These are phyloP conservation scores for Stictonetta naevosa DNA, from an alignment of 2,113 vertebrate species.

Conservation along the genomic window DNA sequence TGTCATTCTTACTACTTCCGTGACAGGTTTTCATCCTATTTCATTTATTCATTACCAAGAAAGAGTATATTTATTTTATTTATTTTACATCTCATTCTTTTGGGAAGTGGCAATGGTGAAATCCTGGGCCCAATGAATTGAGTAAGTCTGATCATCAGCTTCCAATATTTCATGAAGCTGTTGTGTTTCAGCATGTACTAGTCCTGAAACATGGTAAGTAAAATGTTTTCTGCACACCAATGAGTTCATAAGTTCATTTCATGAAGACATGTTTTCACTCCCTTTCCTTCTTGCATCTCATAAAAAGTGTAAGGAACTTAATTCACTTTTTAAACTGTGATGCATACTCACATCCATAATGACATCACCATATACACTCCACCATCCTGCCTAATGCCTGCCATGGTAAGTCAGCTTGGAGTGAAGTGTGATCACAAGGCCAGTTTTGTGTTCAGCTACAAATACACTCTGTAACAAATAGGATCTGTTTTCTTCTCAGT, in stretches of 20 bases:
- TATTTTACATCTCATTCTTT: background rate
- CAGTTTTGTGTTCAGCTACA: background rate
- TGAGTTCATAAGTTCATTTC: background rate
- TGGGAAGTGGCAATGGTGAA: background rate
- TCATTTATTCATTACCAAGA: background rate
- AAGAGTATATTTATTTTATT: background rate
- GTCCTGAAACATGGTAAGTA: background rate
- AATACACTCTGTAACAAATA: background rate
- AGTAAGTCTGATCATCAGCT: background rate
- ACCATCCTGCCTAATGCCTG: background rate
- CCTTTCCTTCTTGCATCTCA: background rate
- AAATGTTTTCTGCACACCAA: background rate
- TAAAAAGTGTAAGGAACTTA: background rate
- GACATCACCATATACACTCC: background rate
- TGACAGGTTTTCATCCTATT: background rate
- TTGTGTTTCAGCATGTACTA: accelerated
- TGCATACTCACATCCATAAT: background rate
- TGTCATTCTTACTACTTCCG: background rate
- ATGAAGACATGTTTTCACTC: background rate
- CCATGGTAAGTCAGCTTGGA: background rate
- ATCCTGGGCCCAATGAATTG: background rate
- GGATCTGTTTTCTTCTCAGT: background rate
- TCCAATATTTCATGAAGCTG: background rate
- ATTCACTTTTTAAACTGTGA: background rate
- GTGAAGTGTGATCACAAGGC: background rate